phyloP scores from a whole-genome alignment of 2,113 vertebrate genomes.

The Bostrychus sinensis region DNA sequence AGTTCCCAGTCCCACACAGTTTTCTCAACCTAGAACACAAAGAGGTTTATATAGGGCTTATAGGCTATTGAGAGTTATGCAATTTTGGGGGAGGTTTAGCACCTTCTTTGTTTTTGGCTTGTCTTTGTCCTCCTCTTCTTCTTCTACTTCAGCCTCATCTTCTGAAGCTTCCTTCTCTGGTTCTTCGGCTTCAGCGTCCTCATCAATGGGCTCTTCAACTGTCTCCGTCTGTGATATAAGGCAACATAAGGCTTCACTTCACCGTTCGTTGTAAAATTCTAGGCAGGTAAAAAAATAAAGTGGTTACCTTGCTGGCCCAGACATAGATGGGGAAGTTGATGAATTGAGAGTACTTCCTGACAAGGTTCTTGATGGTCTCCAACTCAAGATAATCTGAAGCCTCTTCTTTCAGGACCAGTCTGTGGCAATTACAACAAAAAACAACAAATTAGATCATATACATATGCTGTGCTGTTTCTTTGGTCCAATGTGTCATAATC shows the following conservation, averaged over 20 bases:
- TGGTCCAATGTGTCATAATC: neutral
- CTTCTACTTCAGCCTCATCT: conserved; percentile 94
- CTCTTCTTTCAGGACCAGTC: conserved; percentile 96
- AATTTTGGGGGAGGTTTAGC: neutral
- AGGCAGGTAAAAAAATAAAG: neutral
- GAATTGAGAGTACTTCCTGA: conserved; percentile 98
- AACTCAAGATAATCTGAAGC: conserved; percentile 96
- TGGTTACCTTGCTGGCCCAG: conserved; percentile 96
- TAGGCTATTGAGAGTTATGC: no score
- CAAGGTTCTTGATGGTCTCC: conserved; percentile 97
- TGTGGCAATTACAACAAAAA: conserved; percentile 48
- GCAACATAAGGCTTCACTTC: neutral
- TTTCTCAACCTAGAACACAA: conserved; percentile 89
- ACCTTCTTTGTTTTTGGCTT: conserved; percentile 98
- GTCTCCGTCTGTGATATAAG: conserved; percentile 89
- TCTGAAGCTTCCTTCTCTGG: conserved; percentile 90
- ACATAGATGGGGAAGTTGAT: conserved; percentile 99
- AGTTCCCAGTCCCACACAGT: conserved; percentile 99
- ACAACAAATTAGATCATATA: neutral
- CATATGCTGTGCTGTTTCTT: neutral
- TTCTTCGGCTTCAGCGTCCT: conserved; percentile 86
- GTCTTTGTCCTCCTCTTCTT: conserved; percentile 95
- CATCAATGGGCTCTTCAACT: conserved; percentile 94
- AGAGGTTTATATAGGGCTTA: neutral
- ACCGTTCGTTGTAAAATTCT: no score